A percentile compares a stretch with the other conserved stretches of the same genome.
phyloP scores from a whole-genome alignment of 2,797 vertebrate species.

The Brachyrhaphis roseni region DNA sequence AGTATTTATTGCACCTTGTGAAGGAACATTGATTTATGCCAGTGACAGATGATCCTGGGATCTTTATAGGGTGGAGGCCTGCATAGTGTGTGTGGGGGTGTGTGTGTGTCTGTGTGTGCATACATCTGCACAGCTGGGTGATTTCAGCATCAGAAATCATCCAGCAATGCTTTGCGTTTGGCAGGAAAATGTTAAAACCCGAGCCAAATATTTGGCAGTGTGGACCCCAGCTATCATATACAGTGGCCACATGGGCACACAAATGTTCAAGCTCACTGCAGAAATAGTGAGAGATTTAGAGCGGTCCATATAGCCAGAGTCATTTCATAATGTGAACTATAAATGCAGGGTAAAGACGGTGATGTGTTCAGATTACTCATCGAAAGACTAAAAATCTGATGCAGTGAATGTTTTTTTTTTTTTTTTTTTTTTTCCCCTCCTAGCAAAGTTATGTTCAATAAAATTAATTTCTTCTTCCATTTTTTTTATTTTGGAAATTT shows the following conservation, averaged over 20 bases:
- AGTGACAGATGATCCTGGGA: constrained; percentile 46
- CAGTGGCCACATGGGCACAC: constrained; percentile 15
- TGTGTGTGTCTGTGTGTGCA: neutral
- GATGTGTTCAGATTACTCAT: neutral
- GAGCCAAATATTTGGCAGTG: constrained; percentile 39
- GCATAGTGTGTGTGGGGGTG: neutral
- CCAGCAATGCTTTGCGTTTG: constrained; percentile 42
- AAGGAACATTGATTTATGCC: constrained; percentile 57
- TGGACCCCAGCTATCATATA: constrained; percentile 18
- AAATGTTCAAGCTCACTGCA: neutral
- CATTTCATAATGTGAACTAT: neutral
- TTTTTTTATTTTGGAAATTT: neutral
- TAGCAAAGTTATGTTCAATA: constrained; percentile 4
- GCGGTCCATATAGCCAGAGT: neutral
- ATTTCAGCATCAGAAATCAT: constrained; percentile 42
- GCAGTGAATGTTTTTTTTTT: neutral
- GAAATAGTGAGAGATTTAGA: neutral
- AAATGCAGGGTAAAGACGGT: neutral
- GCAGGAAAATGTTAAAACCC: constrained; percentile 24
- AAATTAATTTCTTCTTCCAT: constrained; percentile 16
- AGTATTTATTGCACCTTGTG: constrained; percentile 55
- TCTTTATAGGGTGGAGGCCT: constrained; percentile 20
- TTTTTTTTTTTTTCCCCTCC: neutral
- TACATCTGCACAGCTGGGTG: constrained; percentile 38
- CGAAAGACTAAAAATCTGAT: neutral